Conservation (phyloP, 2,888 invertebrate species). For the Limnephilus marmoratus region DNA sequence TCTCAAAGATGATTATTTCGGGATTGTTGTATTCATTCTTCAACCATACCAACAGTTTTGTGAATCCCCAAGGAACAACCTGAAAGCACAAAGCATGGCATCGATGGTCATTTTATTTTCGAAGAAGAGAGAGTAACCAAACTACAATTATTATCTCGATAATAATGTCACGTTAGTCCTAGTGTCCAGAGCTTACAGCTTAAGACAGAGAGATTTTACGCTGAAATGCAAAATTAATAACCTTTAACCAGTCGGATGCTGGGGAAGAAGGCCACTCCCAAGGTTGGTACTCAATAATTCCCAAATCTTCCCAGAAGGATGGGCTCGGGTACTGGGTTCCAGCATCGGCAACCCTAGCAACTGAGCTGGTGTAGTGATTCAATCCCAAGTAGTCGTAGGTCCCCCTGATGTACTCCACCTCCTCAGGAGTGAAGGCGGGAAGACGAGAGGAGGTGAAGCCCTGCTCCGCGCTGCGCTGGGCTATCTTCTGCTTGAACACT, state of each 20-base stretch:
- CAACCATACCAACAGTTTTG: slow-evolving; percentile 80
- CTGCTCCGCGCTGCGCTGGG: slow-evolving; percentile 77
- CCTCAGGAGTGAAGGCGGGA: slow-evolving; percentile 78
- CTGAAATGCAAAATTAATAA: slow-evolving; percentile 11
- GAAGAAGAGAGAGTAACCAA: not conserved
- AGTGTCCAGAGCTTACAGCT: no score
- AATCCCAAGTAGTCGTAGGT: slow-evolving; percentile 83
- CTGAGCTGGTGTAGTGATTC: slow-evolving; percentile 80
- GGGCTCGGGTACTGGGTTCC: slow-evolving; percentile 6
- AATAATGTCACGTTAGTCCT: no score
- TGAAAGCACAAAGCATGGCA: slow-evolving; percentile 67
- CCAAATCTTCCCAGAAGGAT: slow-evolving; percentile 52
- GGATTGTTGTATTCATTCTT: slow-evolving; percentile 79
- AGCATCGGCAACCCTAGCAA: slow-evolving; percentile 69
- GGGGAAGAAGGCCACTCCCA: slow-evolving; percentile 52
- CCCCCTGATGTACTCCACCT: slow-evolving; percentile 78
- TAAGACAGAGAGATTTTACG: not conserved
- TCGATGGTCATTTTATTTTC: not conserved
- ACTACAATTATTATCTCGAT: not conserved
- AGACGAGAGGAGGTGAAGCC: slow-evolving; percentile 78
- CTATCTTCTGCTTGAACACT: slow-evolving; percentile 77
- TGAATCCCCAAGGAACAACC: slow-evolving; percentile 83
- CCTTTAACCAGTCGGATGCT: slow-evolving; percentile 63
- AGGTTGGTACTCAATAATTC: slow-evolving; percentile 43
- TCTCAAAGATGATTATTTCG: slow-evolving; percentile 79